Conservation (phyloP, 2,888 invertebrate genomes). For the Rhagonycha lutea region DNA sequence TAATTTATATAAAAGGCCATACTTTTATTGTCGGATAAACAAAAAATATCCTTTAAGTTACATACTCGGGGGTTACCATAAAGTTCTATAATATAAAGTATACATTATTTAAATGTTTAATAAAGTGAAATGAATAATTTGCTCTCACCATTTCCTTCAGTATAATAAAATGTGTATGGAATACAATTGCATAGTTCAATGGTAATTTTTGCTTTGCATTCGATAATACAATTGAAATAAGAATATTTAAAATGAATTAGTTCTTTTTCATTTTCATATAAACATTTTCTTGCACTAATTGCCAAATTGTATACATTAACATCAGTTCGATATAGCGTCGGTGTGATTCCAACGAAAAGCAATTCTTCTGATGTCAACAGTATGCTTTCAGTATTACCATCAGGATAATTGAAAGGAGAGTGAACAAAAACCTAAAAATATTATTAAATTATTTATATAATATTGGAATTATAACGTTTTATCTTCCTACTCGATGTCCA, state of each 20-base stretch:
- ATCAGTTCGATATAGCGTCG: conserved; percentile 67
- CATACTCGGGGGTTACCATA: conserved; percentile 6
- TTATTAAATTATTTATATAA: not conserved
- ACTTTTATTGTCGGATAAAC: conserved; percentile 50
- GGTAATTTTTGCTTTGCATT: conserved; percentile 59
- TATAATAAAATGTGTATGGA: conserved; percentile 59
- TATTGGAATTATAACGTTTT: not conserved
- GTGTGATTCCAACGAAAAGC: conserved; percentile 65
- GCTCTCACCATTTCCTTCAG: conserved; percentile 52
- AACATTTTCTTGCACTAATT: conserved; percentile 60
- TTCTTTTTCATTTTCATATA: conserved; percentile 62
- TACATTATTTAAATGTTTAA: not conserved
- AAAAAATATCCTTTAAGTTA: conserved; percentile 10
- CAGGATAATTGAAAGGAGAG: conserved; percentile 67
- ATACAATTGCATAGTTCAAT: conserved; percentile 62
- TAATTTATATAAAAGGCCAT: conserved; percentile 27
- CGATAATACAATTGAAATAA: conserved; percentile 68
- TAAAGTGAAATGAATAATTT: not conserved
- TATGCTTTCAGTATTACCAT: conserved; percentile 64
- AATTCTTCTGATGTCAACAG: conserved; percentile 62
- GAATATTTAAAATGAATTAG: conserved; percentile 58
- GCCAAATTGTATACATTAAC: conserved; percentile 58
- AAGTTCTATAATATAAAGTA: not conserved
- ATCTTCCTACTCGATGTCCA: conserved; percentile 61
- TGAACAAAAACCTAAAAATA: conserved; percentile 63